Evolutionary conservation across 2,888 invertebrate genomes (phyloP), one percentile per base, ranked within the genome.

Genomic region (Heliconius ismenius): DNA sequence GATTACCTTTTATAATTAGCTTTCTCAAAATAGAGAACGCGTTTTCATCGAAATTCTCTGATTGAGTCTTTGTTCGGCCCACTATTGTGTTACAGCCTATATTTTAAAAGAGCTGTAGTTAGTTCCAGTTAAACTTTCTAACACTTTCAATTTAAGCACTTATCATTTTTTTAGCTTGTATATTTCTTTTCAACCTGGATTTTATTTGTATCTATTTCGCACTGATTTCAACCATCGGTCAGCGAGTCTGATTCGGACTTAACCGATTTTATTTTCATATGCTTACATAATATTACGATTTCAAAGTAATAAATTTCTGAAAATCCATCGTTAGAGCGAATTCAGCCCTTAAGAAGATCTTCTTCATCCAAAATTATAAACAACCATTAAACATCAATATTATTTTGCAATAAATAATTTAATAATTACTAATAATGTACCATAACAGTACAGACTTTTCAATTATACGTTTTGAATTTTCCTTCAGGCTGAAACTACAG

Each of bases 1-100:
- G 87, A 89, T 91, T 90, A 90, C 88, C 84, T 86, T 87, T 91
- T 89, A 90, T 83, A 92, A 92, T 92, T 91, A 91, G 87, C 88
- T 89, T 86, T 86, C 85, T 88, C 85, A 84, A 86, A 86, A 89
- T 87, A 89, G 86, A 86, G 85, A 86, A 85, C 86, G 85, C 84
- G 86, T 86, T 87, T 89, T 88, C 86, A 84, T 84, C 80, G 82
- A 84, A 86, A 87, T 85, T 84, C 83, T 86, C 86, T 88, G 86
- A 86, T 84, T 83, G 79, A 79, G 78, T 82, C 83, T 87, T 87
- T 87, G 82, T 85, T 83, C 76, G 80, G 81, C 80, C 82, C 81
- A 83, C 81, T 87, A 88, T 88, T 85, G 84, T 83, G 82, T 87
- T 85, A 83, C 82, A 79, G 68, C 70, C 78, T 75, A 74, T 78